These are phyloP conservation scores for Pseudopleuronectes americanus DNA, from an alignment of 2,797 vertebrate species.

Conservation along the genomic window DNA sequence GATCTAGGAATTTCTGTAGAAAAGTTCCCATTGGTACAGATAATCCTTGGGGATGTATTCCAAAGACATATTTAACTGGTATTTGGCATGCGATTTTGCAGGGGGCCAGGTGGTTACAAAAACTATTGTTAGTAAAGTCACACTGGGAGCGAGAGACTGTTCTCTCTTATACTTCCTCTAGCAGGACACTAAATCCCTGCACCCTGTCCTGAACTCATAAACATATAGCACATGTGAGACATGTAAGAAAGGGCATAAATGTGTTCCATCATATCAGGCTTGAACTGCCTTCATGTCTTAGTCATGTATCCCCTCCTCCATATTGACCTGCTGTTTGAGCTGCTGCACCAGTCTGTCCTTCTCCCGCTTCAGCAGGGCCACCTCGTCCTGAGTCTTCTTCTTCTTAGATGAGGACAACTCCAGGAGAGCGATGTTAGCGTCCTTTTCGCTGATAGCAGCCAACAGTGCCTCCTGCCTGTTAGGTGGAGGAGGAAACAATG, in stretches of 20 bases:
- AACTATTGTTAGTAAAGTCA: not conserved
- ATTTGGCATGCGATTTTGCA: not conserved
- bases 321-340: conserved; percentile 94
- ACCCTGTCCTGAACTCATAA: too few species aligned
- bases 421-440: conserved; percentile 96
- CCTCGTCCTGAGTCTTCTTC: conserved; percentile 99
- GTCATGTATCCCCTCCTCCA: not conserved
- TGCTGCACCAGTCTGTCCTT: conserved; percentile 98
- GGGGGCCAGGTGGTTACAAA: not conserved
- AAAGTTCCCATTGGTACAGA: not conserved
- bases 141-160: not conserved
- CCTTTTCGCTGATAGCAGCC: conserved; percentile 98
- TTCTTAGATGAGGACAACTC: conserved; percentile 97
- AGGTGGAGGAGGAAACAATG: conserved; percentile 28
- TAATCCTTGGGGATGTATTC: not conserved
- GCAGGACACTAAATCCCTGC: not conserved
- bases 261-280: not conserved
- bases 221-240: too few species aligned
- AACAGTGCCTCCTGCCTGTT: conserved; percentile 97
- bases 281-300: not conserved
- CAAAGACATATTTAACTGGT: not conserved
- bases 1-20: not conserved
- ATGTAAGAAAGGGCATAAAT: not conserved
- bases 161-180: not conserved
- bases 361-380: conserved; percentile 94